phyloP scores from a whole-genome alignment of 2,888 invertebrate genomes.

The Matsumyia berberina region DNA sequence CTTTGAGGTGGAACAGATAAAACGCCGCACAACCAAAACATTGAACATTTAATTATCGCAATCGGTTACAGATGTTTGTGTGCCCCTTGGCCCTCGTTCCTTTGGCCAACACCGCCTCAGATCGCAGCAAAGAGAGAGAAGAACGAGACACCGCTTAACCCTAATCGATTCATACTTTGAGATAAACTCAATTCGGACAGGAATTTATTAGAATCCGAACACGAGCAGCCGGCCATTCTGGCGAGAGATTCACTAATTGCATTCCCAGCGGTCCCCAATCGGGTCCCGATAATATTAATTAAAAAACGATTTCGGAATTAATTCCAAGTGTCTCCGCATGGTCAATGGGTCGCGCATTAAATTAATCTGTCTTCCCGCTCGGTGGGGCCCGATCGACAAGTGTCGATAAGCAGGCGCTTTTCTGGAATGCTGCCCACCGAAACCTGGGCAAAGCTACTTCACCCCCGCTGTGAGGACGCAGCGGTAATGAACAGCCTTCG shows the following conservation, averaged over 20 bases:
- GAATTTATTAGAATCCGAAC: constrained; percentile 5
- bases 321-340: constrained; percentile 52
- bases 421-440: constrained; percentile 8
- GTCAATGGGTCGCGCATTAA: constrained; percentile 38
- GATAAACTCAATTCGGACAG: constrained; percentile 15
- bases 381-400: constrained; percentile 53
- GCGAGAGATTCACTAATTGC: constrained; percentile 59
- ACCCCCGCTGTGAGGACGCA: constrained; percentile 54
- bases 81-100: not conserved
- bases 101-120: not conserved
- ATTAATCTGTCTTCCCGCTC: constrained; percentile 44
- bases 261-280: constrained; percentile 43
- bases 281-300: constrained; percentile 59
- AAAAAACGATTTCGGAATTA: constrained; percentile 68
- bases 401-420: constrained; percentile 70
- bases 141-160: constrained; percentile 30
- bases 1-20: constrained; percentile 44
- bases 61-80: constrained; percentile 38
- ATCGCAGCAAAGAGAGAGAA: not conserved
- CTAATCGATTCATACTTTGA: constrained; percentile 23
- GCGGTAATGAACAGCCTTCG: constrained; percentile 55
- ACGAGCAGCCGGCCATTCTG: constrained; percentile 23
- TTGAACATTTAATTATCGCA: constrained; percentile 50
- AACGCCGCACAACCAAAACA: constrained; percentile 41
- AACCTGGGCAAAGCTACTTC: not conserved